A percentile compares a stretch with the other conserved stretches of the same genome.
These are phyloP conservation scores for Oreocharis arfaki DNA, from an alignment of 2,113 vertebrate genomes.

Conservation along the genomic window DNA sequence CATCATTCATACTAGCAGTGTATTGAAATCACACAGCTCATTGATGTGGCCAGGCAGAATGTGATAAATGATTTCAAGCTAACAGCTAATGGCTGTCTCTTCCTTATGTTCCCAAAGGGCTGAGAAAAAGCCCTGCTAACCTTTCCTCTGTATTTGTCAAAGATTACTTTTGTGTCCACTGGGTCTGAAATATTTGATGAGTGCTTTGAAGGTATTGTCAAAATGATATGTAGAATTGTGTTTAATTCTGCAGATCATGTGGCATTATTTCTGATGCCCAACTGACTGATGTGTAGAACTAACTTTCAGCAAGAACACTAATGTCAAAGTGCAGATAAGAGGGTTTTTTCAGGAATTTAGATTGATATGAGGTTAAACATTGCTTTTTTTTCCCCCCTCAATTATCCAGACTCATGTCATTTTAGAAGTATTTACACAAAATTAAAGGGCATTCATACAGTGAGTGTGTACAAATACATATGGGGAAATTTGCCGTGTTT, in stretches of 20 bases:
- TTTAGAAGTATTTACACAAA: neutral
- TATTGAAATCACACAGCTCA: neutral
- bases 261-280: neutral
- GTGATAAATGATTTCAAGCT: neutral
- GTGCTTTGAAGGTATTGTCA: neutral
- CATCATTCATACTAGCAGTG: neutral
- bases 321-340: neutral
- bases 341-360: neutral
- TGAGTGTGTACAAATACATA: neutral
- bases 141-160: neutral
- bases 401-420: neutral
- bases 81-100: neutral
- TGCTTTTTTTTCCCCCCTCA: neutral
- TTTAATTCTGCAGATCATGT: neutral
- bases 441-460: neutral
- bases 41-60: neutral
- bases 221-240: neutral
- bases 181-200: neutral
- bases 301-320: neutral
- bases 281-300: neutral
- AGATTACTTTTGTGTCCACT: neutral
- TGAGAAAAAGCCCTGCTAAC: neutral
- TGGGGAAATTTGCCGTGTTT: neutral
- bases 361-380: neutral
- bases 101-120: neutral